Conservation (phyloP, 2,888 invertebrate genomes). For the Calliphora vomitoria region DNA sequence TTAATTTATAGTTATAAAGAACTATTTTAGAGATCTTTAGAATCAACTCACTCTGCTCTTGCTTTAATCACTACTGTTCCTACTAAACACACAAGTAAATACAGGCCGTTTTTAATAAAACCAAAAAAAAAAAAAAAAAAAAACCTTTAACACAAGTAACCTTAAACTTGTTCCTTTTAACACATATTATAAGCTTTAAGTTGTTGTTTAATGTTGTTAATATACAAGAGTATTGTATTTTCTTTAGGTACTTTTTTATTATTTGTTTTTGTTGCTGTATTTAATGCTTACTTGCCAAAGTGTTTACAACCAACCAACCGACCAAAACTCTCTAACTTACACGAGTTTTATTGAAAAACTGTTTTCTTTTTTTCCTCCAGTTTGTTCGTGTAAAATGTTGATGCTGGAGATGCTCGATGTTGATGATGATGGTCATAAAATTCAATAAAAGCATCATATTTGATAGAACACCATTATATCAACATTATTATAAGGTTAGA, state of each 20-base stretch:
- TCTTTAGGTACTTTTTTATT: conserved; percentile 44
- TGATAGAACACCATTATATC: conserved; percentile 72
- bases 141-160: conserved; percentile 62
- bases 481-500: conserved; percentile 64
- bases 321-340: conserved; percentile 25
- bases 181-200: conserved; percentile 49
- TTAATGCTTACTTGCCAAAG: conserved; percentile 59
- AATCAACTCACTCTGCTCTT: neutral
- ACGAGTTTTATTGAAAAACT: conserved; percentile 55
- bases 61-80: neutral
- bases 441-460: conserved; percentile 74
- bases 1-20: too few relatives aligned
- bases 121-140: too few relatives aligned
- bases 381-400: neutral
- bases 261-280: conserved; percentile 19
- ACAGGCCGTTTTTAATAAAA: neutral
- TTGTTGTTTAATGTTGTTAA: conserved; percentile 38
- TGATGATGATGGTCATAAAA: conserved; percentile 71
- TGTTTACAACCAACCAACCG: conserved; percentile 51
- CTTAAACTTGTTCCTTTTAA: conserved; percentile 56
- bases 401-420: conserved; percentile 32
- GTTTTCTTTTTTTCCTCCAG: conserved; percentile 27
- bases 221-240: conserved; percentile 20
- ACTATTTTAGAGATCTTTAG: too few relatives aligned
- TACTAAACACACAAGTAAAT: neutral